Evolutionary conservation across 1,140 invertebrate genomes (phyloP).

Genomic region (Drosophila littoralis): DNA sequence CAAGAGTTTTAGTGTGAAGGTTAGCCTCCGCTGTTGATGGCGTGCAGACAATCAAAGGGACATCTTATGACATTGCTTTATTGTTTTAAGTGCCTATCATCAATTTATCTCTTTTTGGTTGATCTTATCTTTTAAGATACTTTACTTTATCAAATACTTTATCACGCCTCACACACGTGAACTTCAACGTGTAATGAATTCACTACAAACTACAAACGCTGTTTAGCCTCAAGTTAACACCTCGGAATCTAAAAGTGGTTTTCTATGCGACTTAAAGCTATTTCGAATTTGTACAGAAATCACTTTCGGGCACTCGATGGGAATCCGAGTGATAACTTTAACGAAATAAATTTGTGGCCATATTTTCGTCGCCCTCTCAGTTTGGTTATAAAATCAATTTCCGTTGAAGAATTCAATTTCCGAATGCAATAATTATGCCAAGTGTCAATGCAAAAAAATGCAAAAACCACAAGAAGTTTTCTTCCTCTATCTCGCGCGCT

Average conservation of each 20-base stretch:
- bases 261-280: too few relatives aligned
- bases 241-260: too few relatives aligned
- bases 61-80: background rate
- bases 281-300: constrained; percentile 22
- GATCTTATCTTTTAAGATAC: too few relatives aligned
- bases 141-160: too few relatives aligned
- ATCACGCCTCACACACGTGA: background rate
- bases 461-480: constrained; percentile 47
- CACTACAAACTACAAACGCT: too few relatives aligned
- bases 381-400: constrained; percentile 81
- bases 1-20: constrained; percentile 24
- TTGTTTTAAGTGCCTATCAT: constrained; percentile 10
- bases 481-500: background rate
- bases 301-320: constrained; percentile 3
- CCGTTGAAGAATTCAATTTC: constrained; percentile 77
- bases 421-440: constrained; percentile 84
- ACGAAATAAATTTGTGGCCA: constrained; percentile 38
- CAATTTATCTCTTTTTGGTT: too few relatives aligned
- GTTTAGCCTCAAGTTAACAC: too few relatives aligned
- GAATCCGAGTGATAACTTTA: constrained; percentile 38
- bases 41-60: constrained; percentile 3
- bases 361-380: constrained; percentile 15
- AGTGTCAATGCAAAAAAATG: constrained; percentile 65
- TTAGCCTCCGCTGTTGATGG: background rate
- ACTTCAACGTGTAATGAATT: background rate